A percentile compares a stretch with the other conserved stretches of the same genome.
phyloP scores from a whole-genome alignment of 1,140 invertebrate genomes.

The Brachionus sp. region DNA sequence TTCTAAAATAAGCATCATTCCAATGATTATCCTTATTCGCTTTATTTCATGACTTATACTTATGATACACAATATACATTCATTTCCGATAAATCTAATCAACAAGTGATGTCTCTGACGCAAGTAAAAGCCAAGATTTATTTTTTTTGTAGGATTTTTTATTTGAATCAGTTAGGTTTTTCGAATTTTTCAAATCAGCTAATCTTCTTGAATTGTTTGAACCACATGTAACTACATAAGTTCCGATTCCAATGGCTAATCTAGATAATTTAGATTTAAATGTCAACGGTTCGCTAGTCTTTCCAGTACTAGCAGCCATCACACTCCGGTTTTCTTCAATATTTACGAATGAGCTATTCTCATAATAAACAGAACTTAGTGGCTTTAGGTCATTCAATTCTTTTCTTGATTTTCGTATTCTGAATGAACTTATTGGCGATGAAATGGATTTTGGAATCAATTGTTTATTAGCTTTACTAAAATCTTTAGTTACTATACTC shows the following conservation, averaged over 20 bases:
- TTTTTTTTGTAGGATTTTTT: constrained; percentile 15
- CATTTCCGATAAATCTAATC: not conserved
- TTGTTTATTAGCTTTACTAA: not conserved
- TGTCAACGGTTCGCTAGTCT: not conserved
- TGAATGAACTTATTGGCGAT: not conserved
- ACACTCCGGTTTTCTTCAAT: not conserved
- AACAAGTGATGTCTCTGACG: constrained; percentile 9
- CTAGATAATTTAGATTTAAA: constrained; percentile 24
- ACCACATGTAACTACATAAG: constrained; percentile 38
- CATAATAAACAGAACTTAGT: not conserved
- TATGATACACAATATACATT: not conserved
- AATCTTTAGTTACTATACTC: not conserved
- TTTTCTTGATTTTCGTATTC: not conserved
- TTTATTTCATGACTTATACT: not conserved
- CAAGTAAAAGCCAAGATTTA: constrained; percentile 12
- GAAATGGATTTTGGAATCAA: not conserved
- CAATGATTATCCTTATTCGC: not conserved
- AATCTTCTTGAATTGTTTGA: constrained; percentile 23
- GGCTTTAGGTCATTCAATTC: not conserved
- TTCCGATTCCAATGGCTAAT: constrained; percentile 5
- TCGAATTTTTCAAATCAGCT: constrained; percentile 12
- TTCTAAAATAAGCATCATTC: not conserved
- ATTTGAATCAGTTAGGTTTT: not conserved
- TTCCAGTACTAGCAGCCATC: not conserved
- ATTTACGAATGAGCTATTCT: not conserved